A percentile compares a stretch with the other conserved stretches of the same genome.
These are phyloP conservation scores for Paramuricea clavata DNA, from an alignment of 92 coral and sea anemone genomes.

Conservation along the genomic window DNA sequence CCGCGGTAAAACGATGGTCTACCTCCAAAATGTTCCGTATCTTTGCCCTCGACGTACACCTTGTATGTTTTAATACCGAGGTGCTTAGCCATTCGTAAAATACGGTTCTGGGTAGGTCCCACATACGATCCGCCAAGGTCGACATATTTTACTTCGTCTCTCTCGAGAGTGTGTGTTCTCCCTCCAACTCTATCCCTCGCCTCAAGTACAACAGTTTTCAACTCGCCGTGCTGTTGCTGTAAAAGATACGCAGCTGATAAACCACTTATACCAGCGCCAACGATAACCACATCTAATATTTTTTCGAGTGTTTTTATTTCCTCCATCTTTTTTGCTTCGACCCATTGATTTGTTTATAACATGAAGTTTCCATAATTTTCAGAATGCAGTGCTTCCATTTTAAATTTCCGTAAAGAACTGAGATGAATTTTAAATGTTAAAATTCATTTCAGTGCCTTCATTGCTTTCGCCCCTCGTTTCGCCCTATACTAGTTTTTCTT, in stretches of 20 bases:
- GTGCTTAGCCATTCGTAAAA: slow-evolving; percentile 91
- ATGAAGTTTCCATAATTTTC: not conserved
- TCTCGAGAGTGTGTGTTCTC: slow-evolving; percentile 85
- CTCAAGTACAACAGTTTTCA: slow-evolving; percentile 81
- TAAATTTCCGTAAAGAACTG: too few species aligned
- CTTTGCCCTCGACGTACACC: slow-evolving; percentile 80
- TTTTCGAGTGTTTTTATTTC: too few species aligned
- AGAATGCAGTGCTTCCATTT: not conserved
- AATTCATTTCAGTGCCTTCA: too few species aligned
- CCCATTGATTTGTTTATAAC: not conserved
- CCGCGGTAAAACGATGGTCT: slow-evolving; percentile 72
- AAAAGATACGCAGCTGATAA: slow-evolving; percentile 92
- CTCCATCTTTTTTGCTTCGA: not conserved
- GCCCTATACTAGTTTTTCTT: too few species aligned
- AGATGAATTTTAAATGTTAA: too few species aligned
- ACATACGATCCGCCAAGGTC: slow-evolving; percentile 97
- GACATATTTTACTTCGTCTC: slow-evolving; percentile 79
- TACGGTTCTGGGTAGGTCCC: slow-evolving; percentile 94
- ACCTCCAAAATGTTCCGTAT: slow-evolving; percentile 83
- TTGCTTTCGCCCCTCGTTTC: too few species aligned
- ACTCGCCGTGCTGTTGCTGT: slow-evolving; percentile 59
- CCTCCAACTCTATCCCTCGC: slow-evolving; percentile 99
- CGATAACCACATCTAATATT: slow-evolving; percentile 76
- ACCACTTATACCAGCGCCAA: slow-evolving; percentile 98
- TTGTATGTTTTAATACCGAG: slow-evolving; percentile 87